These are phyloP conservation scores for Epinotia nisella DNA, from an alignment of 2,888 invertebrate species.

Conservation along the genomic window DNA sequence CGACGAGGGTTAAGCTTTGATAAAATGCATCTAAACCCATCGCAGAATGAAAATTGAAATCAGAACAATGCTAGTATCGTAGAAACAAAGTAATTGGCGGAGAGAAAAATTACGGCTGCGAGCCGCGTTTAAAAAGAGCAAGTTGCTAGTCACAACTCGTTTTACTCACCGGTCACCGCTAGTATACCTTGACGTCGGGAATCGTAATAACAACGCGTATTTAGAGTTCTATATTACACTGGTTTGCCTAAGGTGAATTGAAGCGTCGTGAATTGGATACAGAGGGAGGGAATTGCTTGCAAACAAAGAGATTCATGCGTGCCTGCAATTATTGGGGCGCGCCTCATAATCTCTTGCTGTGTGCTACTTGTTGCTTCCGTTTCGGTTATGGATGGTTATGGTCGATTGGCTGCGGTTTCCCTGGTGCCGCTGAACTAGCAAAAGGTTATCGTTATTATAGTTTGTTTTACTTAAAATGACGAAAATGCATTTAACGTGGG, in stretches of 20 bases:
- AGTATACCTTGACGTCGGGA: no score
- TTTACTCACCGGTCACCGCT: no score
- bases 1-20: constrained; percentile 30
- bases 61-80: constrained; percentile 60
- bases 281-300: constrained; percentile 61
- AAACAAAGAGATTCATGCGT: constrained; percentile 55
- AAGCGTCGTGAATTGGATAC: neutral
- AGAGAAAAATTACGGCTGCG: constrained; percentile 68
- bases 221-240: neutral
- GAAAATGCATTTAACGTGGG: no score
- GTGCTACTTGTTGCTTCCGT: constrained; percentile 23
- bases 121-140: constrained; percentile 64
- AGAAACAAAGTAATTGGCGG: constrained; percentile 74
- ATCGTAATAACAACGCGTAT: no score
- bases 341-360: neutral
- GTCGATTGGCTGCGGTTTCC: neutral
- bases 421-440: no score
- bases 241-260: neutral
- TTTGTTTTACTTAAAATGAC: no score
- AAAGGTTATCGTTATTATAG: no score
- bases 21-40: constrained; percentile 42
- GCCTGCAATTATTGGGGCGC: constrained; percentile 50
- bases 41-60: constrained; percentile 61
- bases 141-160: no score
- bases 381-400: constrained; percentile 12